Evolutionary conservation across 2,797 vertebrate genomes (phyloP).

Genomic region (Bradypus variegatus): DNA sequence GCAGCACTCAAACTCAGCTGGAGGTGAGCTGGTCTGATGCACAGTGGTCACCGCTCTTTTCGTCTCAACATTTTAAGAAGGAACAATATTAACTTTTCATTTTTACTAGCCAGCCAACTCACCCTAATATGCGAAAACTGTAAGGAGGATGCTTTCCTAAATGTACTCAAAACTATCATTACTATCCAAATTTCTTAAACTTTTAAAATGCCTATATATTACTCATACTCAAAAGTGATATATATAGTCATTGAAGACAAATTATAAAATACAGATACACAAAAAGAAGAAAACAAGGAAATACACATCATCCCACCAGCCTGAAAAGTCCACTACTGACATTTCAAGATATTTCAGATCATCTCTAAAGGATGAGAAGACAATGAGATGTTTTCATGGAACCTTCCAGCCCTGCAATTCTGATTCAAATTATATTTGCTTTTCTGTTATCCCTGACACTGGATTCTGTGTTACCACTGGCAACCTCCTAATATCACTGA

Average conservation of each 20-base stretch:
- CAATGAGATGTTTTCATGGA: no score
- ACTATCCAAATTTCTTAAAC: background rate
- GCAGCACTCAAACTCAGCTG: fast-evolving
- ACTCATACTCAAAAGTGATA: background rate
- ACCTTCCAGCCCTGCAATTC: background rate
- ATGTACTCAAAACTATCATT: background rate
- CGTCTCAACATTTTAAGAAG: background rate
- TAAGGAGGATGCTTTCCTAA: background rate
- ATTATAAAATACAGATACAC: background rate
- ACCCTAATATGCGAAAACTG: background rate
- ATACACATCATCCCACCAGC: background rate
- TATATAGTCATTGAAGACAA: background rate
- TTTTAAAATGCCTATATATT: background rate
- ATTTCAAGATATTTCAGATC: background rate
- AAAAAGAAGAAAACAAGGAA: background rate
- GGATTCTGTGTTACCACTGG: background rate
- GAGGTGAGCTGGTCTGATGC: background rate
- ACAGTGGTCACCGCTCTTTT: no score
- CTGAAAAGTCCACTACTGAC: background rate
- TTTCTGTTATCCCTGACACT: background rate
- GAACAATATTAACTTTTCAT: background rate
- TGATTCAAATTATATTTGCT: background rate
- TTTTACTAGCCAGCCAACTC: background rate
- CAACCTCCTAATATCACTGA: background rate
- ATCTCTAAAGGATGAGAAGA: background rate